phyloP scores from a whole-genome alignment of 2,888 invertebrate genomes.

The Eristalinus sepulchralis region DNA sequence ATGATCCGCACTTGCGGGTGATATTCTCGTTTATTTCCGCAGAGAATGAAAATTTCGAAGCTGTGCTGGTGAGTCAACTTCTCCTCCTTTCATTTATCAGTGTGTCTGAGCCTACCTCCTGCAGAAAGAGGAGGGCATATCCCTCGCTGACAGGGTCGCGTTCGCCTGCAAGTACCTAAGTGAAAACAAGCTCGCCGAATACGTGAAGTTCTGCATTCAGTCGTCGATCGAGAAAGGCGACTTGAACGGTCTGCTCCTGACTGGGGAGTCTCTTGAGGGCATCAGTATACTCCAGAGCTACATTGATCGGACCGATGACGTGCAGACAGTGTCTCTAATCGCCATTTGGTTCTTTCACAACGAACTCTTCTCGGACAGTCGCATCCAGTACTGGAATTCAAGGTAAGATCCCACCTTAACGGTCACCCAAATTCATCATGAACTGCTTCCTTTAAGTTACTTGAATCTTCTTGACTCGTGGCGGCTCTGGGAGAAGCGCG shows the following conservation, averaged over 20 bases:
- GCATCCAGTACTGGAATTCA: slow-evolving; percentile 86
- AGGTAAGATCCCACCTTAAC: slow-evolving; percentile 80
- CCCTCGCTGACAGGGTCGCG: slow-evolving; percentile 93
- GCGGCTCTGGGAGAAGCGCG: slow-evolving; percentile 94
- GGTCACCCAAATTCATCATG: not conserved
- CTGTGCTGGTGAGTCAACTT: slow-evolving; percentile 85
- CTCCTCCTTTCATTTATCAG: too few species aligned
- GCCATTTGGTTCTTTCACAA: slow-evolving; percentile 89
- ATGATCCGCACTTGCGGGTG: slow-evolving; percentile 94
- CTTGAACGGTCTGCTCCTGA: slow-evolving; percentile 92
- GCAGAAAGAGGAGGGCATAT: slow-evolving; percentile 91
- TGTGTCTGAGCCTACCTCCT: not conserved
- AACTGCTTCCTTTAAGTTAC: slow-evolving; percentile 84
- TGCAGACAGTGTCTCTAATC: slow-evolving; percentile 93
- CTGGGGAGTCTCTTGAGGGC: slow-evolving; percentile 89
- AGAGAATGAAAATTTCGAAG: slow-evolving; percentile 88
- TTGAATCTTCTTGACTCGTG: slow-evolving; percentile 92
- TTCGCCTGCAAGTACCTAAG: slow-evolving; percentile 93
- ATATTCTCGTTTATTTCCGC: slow-evolving; percentile 95
- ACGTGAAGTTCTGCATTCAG: slow-evolving; percentile 87
- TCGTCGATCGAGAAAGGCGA: slow-evolving; percentile 89
- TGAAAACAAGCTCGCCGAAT: slow-evolving; percentile 90
- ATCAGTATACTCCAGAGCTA: slow-evolving; percentile 92
- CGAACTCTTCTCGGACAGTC: slow-evolving; percentile 85
- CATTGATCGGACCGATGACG: slow-evolving; percentile 92